Conservation (phyloP, 2,888 invertebrate species). For the Acleris laterana region DNA sequence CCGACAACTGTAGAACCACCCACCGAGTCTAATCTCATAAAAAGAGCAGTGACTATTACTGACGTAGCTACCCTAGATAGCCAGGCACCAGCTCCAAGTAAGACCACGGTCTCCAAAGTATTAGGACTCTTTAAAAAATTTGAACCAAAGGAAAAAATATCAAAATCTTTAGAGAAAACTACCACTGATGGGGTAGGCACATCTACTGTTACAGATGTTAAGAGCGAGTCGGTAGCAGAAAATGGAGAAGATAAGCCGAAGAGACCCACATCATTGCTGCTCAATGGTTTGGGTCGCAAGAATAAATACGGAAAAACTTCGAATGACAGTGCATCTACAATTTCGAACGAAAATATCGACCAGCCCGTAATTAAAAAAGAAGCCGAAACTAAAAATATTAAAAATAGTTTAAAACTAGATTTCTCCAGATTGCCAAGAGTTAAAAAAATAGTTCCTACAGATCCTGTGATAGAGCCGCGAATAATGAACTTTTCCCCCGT, state of each 20-base stretch:
- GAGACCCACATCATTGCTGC: constrained; percentile 80
- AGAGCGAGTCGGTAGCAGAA: constrained; percentile 50
- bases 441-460: constrained; percentile 84
- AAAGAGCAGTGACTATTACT: constrained; percentile 89
- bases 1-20: constrained; percentile 80
- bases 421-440: constrained; percentile 85
- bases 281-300: constrained; percentile 82
- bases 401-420: constrained; percentile 86
- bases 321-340: constrained; percentile 68
- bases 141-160: constrained; percentile 83
- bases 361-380: constrained; percentile 60
- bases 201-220: constrained; percentile 46
- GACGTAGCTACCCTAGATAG: constrained; percentile 83
- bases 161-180: constrained; percentile 64
- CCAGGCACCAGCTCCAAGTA: constrained; percentile 74
- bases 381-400: constrained; percentile 63
- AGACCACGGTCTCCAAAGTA: constrained; percentile 89
- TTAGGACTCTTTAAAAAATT: constrained; percentile 90
- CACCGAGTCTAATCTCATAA: constrained; percentile 88
- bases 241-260: constrained; percentile 72
- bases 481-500: constrained; percentile 65
- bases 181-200: constrained; percentile 51
- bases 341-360: constrained; percentile 57
- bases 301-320: constrained; percentile 76
- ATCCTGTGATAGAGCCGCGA: constrained; percentile 83